Evolutionary conservation across 2,888 invertebrate species (phyloP).

Genomic region (Tiliacea citrago): DNA sequence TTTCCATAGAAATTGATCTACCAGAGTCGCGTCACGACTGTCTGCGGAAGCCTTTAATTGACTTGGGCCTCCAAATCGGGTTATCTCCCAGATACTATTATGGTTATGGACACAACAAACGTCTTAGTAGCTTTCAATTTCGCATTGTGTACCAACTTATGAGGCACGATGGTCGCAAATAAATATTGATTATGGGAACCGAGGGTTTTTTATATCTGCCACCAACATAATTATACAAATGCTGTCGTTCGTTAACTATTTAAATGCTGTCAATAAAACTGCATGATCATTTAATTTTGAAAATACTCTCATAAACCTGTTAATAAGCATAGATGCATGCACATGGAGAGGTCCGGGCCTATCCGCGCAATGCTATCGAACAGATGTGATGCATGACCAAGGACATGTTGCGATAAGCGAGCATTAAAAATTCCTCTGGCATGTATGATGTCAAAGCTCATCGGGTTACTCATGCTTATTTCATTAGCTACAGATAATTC

Average conservation of each 20-base stretch:
- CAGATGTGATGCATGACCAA: constrained; percentile 40
- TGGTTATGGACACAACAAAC: neutral
- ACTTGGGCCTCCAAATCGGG: neutral
- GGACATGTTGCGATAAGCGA: constrained; percentile 37
- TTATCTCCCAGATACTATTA: neutral
- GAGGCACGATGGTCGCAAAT: neutral
- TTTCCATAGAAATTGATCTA: too few relatives aligned
- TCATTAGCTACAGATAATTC: neutral
- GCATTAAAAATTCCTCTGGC: constrained; percentile 30
- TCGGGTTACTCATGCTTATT: neutral
- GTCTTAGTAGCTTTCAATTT: constrained; percentile 1
- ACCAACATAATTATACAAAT: neutral
- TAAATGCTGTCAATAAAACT: neutral
- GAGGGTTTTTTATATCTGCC: neutral
- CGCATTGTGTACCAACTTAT: constrained; percentile 7
- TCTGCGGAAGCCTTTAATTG: neutral
- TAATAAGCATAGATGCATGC: neutral
- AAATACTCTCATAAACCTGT: neutral
- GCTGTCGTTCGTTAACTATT: constrained; percentile 7
- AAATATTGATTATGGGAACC: neutral
- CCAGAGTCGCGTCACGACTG: too few relatives aligned
- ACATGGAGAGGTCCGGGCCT: neutral
- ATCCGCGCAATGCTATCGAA: constrained; percentile 27
- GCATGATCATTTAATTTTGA: neutral
- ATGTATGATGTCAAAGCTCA: constrained; percentile 11